Evolutionary conservation across 2,888 invertebrate genomes (phyloP).

Genomic region (Drosophila buzzatii): DNA sequence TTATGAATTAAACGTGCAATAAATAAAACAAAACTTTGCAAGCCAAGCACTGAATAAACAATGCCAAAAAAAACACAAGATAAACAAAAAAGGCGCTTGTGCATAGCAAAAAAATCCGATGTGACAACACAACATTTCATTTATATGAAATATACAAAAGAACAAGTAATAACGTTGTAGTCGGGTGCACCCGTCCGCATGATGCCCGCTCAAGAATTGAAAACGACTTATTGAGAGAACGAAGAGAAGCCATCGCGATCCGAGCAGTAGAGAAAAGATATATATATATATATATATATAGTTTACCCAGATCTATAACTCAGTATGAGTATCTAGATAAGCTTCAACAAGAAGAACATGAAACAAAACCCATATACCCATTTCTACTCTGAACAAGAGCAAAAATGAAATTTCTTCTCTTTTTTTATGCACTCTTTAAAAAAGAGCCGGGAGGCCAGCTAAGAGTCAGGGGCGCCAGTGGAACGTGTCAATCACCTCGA

Average conservation of each 20-base stretch:
- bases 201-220: neutral
- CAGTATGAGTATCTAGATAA: neutral
- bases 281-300: too few relatives aligned
- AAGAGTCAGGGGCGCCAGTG: conserved; percentile 73
- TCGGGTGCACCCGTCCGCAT: neutral
- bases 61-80: conserved; percentile 69
- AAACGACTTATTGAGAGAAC: too few relatives aligned
- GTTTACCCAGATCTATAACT: neutral
- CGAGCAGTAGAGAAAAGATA: too few relatives aligned
- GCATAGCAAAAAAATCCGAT: conserved; percentile 49
- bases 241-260: too few relatives aligned
- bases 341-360: neutral
- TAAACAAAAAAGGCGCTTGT: conserved; percentile 71
- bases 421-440: conserved; percentile 13
- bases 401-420: conserved; percentile 20
- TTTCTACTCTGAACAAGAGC: neutral
- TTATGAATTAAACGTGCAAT: conserved; percentile 81
- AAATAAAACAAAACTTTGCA: conserved; percentile 61
- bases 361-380: neutral
- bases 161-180: neutral
- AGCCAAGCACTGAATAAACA: conserved; percentile 66
- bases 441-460: conserved; percentile 32
- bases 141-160: conserved; percentile 37
- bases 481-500: conserved; percentile 78
- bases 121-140: conserved; percentile 63